These are phyloP conservation scores for Trichosurus vulpecula DNA, from an alignment of 2,797 vertebrate species.

Conservation along the genomic window DNA sequence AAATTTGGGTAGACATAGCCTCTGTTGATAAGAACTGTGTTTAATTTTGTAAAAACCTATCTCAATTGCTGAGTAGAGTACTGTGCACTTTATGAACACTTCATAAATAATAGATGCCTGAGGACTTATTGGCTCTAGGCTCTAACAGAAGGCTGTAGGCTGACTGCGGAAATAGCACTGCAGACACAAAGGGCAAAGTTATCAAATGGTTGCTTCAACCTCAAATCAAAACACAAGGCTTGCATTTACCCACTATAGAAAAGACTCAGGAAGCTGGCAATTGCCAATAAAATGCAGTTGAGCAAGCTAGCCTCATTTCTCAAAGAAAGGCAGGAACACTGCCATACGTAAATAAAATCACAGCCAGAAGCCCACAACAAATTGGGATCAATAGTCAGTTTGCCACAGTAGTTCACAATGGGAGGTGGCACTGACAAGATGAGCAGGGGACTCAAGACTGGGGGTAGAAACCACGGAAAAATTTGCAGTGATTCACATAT, in stretches of 20 bases:
- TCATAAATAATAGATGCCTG: conserved; percentile 10
- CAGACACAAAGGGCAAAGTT: neutral
- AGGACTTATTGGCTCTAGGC: conserved; percentile 7
- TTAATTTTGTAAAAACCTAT: neutral
- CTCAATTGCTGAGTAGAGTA: neutral
- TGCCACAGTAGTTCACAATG: neutral
- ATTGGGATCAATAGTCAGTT: neutral
- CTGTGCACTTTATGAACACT: neutral
- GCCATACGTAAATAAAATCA: neutral
- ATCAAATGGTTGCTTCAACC: neutral
- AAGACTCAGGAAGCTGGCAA: neutral
- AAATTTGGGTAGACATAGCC: neutral
- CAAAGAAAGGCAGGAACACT: neutral
- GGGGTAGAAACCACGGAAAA: neutral
- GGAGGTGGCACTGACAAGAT: neutral
- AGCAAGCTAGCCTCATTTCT: neutral
- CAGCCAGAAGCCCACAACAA: neutral
- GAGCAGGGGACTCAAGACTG: neutral
- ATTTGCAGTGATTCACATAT: neutral
- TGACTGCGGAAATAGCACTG: neutral
- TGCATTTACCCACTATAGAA: neutral
- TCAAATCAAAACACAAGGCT: neutral
- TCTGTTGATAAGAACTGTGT: neutral
- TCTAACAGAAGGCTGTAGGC: neutral
- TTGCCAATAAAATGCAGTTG: neutral